Base-by-base conservation (phyloP, 1,140 invertebrate genomes). In the Drosophila triauraria region DNA sequence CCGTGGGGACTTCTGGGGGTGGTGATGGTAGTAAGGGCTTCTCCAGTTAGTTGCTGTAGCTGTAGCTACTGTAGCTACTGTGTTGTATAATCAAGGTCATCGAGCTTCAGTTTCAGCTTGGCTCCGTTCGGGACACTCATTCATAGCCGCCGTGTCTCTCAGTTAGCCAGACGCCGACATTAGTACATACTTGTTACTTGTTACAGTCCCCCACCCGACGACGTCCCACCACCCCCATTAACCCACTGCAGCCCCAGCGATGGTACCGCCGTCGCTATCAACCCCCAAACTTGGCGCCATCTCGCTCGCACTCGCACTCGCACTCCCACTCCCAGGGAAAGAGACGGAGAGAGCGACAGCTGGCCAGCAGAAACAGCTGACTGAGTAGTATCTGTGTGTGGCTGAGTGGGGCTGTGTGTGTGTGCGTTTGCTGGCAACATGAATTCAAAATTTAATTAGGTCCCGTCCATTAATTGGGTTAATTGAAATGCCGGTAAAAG, bases 381-480 rank as follows among this genome's bases (percentile, higher is more conserved):
- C 86, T 79, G 82, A 72, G 4, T 13, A 25, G 53, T 70, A 47
- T 86, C 69, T 78, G 67, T 44, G 53, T 53, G 43, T 46, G 32
- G 53, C 10, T 69, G 40, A 56, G 25, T 68, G 56, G 25, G 25
- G n/a, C 44, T 51, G 50, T 61, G 44, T 61, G 20, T 50, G 57
- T 43, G 63, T 67, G 54, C 74, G 78, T 56, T 69, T 57, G 51
- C 56, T 54, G 72, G 76, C 76, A 79, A 65, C 74, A 82, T 82
- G 82, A 91, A 91, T 91, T 91, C 91, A 91, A 92, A 92, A 92
- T 87, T 92, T 92, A 92, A 92, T 92, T 92, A 91, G 91, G 87
- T 92, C 82, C 86, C 90, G 82, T 91, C 85, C 91, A 92, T 92
- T 92, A 92, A 92, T 92, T 92, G 91, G 91, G 91, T 92, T 92